A percentile compares a stretch with the other conserved stretches of the same genome.
Conservation (phyloP, 2,888 invertebrate species). For the Cheilosia scutellata region DNA sequence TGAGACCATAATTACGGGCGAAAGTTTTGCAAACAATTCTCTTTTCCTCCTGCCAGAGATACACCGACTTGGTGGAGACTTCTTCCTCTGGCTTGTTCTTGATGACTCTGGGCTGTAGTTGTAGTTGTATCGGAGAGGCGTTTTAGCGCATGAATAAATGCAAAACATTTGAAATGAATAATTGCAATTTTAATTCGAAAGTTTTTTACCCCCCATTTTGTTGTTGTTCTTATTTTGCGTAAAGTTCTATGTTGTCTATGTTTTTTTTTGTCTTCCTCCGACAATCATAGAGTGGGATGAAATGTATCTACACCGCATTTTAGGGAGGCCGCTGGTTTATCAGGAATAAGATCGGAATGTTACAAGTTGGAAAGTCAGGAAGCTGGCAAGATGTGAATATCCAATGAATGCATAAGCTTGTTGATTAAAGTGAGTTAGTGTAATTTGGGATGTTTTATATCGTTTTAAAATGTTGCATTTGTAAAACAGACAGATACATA, state of each 20-base stretch:
- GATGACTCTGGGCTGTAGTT: neutral
- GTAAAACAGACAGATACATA: too few species aligned
- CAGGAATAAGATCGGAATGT: neutral
- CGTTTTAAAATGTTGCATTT: too few species aligned
- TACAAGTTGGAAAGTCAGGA: neutral
- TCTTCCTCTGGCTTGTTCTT: neutral
- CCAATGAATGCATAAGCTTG: conserved; percentile 50
- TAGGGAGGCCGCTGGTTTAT: conserved; percentile 14
- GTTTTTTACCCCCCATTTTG: conserved; percentile 27
- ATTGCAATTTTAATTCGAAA: conserved; percentile 72
- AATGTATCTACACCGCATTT: neutral
- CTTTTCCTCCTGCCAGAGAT: conserved; percentile 28
- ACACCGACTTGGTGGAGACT: conserved; percentile 21
- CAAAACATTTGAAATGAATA: conserved; percentile 70
- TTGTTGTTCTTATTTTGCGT: conserved; percentile 27
- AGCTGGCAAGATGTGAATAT: neutral
- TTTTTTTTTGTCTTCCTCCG: neutral
- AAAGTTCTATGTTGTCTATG: conserved; percentile 39
- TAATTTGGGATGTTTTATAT: neutral
- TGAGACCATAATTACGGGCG: conserved; percentile 57
- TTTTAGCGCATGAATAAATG: conserved; percentile 69
- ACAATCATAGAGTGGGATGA: conserved; percentile 1
- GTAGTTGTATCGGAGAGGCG: conserved; percentile 4
- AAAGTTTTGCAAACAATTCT: conserved; percentile 57
- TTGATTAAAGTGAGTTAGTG: conserved; percentile 45